Evolutionary conservation across 2,113 vertebrate species (phyloP).

Genomic region (Gallinago media): DNA sequence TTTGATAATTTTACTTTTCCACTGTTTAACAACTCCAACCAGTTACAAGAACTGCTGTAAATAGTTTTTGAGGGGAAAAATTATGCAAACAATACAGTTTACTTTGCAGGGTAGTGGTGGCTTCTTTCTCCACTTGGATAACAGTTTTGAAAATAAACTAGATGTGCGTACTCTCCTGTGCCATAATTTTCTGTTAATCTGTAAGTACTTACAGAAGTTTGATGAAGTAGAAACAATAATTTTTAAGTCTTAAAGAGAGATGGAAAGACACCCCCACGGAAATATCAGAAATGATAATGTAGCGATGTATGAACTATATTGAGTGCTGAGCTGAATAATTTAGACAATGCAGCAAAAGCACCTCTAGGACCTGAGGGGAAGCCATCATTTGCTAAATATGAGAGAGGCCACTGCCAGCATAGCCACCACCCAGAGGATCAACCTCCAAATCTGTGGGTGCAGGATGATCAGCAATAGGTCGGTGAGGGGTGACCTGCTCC

Average conservation of each 20-base stretch:
- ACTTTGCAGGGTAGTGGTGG: not conserved
- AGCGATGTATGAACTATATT: not conserved
- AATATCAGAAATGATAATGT: not conserved
- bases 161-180: not conserved
- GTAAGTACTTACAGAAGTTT: not conserved
- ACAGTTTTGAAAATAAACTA: constrained; percentile 20
- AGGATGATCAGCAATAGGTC: not conserved
- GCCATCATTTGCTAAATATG: rapidly evolving
- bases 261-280: not conserved
- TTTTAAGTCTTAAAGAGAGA: not conserved
- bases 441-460: not conserved
- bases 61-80: not conserved
- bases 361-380: not conserved
- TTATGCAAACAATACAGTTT: not conserved
- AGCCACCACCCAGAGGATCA: not conserved
- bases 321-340: too few species aligned
- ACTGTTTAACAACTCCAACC: not conserved
- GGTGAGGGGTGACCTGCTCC: not conserved
- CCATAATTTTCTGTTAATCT: not conserved
- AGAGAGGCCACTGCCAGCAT: not conserved
- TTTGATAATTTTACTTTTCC: not conserved
- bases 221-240: not conserved
- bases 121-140: not conserved
- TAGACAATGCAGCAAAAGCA: not conserved
- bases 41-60: not conserved